Conservation (phyloP, 1,140 invertebrate genomes). For the Macrostomum lignano region DNA sequence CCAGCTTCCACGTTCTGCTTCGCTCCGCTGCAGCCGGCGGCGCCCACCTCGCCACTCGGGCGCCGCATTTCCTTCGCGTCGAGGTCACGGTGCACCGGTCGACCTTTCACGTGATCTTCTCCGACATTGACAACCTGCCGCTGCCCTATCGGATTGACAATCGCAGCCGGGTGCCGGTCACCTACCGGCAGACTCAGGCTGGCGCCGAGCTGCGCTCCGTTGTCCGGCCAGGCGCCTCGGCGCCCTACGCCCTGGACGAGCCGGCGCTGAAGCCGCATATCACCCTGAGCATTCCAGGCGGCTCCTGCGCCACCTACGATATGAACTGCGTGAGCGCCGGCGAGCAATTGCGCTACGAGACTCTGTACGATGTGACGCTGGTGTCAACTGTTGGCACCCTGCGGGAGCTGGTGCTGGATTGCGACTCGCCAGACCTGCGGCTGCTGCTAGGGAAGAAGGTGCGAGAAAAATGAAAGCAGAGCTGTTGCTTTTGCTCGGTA, state of each 20-base stretch:
- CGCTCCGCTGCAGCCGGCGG: slow-evolving; percentile 27
- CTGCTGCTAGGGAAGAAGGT: no score
- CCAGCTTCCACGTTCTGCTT: slow-evolving; percentile 65
- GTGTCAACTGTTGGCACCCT: no score
- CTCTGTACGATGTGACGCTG: no score
- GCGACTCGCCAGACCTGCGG: no score
- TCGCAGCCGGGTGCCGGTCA: slow-evolving; percentile 11
- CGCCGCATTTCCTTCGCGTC: slow-evolving; percentile 40
- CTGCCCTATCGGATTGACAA: slow-evolving; percentile 83
- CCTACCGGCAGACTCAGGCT: slow-evolving; percentile 12
- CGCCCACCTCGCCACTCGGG: not conserved
- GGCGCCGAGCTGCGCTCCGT: slow-evolving; percentile 6
- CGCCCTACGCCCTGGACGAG: slow-evolving; percentile 73
- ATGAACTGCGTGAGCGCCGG: no score
- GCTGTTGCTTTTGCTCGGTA: no score
- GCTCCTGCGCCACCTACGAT: no score
- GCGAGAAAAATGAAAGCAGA: no score
- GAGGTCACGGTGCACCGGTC: slow-evolving; percentile 63
- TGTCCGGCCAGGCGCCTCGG: slow-evolving; percentile 19
- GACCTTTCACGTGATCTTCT: slow-evolving; percentile 64
- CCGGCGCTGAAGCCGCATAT: slow-evolving; percentile 40
- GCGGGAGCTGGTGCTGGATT: no score
- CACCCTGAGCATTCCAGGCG: no score
- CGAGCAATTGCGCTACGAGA: no score
- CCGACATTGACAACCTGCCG: slow-evolving; percentile 60